Conservation (phyloP, 2,888 invertebrate species). For the Oscheius myriophilus region DNA sequence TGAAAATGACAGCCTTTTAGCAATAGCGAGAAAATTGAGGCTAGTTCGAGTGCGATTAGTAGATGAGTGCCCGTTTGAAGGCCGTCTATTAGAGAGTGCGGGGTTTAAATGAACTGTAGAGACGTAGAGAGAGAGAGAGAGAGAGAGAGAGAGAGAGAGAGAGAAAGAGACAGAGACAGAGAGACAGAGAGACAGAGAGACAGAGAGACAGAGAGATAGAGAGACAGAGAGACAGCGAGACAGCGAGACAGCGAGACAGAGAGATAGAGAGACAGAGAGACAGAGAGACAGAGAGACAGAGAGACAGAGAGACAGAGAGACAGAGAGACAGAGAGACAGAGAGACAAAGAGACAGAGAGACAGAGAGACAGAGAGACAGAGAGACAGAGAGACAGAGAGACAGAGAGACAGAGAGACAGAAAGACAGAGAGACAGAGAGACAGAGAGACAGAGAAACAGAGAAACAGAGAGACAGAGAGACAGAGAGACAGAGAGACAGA, state of each 20-base stretch:
- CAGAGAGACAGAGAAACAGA: too few relatives aligned
- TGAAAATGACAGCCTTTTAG: not conserved
- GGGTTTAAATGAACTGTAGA: not conserved
- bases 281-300: not conserved
- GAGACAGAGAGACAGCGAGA: too few relatives aligned
- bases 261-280: too few relatives aligned
- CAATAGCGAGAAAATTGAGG: not conserved
- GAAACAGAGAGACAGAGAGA: too few relatives aligned
- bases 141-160: not conserved
- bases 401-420: constrained; percentile 1
- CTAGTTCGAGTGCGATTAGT: not conserved
- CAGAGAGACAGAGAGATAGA: too few relatives aligned
- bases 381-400: not conserved
- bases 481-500: too few relatives aligned
- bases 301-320: constrained; percentile 5
- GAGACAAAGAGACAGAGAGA: not conserved
- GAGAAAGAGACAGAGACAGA: constrained; percentile 7
- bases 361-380: not conserved
- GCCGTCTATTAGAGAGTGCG: not conserved
- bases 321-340: not conserved
- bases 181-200: not conserved
- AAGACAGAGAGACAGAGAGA: constrained; percentile 22
- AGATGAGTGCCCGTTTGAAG: not conserved
- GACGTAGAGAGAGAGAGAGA: constrained; percentile 6
- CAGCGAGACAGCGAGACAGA: too few relatives aligned